Base-by-base conservation (phyloP, 1,140 invertebrate genomes). In the Gryon sp. region DNA sequence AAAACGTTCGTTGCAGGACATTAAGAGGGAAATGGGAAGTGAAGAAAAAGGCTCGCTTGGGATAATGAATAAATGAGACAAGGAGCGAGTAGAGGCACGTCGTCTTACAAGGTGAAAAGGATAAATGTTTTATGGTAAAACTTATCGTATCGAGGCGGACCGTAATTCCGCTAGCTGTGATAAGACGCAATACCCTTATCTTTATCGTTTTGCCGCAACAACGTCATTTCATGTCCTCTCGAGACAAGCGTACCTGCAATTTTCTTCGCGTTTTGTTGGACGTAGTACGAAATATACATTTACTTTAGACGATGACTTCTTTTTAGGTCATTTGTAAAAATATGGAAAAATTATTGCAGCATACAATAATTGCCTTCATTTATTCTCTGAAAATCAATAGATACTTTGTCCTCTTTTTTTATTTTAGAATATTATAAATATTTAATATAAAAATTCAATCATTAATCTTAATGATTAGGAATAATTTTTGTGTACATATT, bases 61-160 rank as follows among this genome's bases (percentile, higher is more conserved):
- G 60, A 72, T 77, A 77, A 77, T 77, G 74, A 77, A 77, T 77
- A 77, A 77, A 77, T 77, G 66, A 77, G 74, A 77, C 66, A 66
- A 68, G 60, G 74, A 68, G 40, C 52, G 52, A 50, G 15, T 12
- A 40, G 9, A 11, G 20, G 20, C 11, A 57, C 32, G 38, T 20
- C 59, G 55, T 48, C 72, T 52, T 76, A 41, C 20, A 8, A 53
- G 65, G 59, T 76, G 74, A 70, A 76, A 69, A 65, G 63, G 68
- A 74, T 80, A 79, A 80, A 59, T 79, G 65, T 80, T 82, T 81
- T 81, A 82, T 66, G 78, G 69, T 60, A 36, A 50, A 73, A 76
- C 43, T 68, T 48, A 48, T 75, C 70, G 70, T 68, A 59, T 68
- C 30, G 52, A 50, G 43, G 70, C 24, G 40, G 52, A 74, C 38